Conservation (phyloP, 1,140 invertebrate genomes). For the Dreissena polymorpha region DNA sequence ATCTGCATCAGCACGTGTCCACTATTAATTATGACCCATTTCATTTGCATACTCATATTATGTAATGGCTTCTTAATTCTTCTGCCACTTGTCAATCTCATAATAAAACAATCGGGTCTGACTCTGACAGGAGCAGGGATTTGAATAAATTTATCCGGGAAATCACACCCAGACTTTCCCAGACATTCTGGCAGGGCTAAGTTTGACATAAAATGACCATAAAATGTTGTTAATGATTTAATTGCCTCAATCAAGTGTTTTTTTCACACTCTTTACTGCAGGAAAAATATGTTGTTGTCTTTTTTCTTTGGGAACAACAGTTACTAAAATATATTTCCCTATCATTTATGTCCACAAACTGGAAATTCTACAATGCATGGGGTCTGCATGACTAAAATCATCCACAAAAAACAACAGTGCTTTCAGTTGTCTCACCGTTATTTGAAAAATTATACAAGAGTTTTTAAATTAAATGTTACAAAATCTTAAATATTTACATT, state of each 20-base stretch:
- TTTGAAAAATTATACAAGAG: too few relatives aligned
- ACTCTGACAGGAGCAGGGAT: background rate
- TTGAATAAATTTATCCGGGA: background rate
- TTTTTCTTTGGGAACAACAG: too few relatives aligned
- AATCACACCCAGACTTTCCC: background rate
- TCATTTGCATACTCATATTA: constrained; percentile 3
- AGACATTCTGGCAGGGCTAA: background rate
- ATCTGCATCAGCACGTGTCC: background rate
- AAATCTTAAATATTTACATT: too few relatives aligned
- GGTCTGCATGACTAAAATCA: background rate
- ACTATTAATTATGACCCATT: background rate
- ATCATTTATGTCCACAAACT: too few relatives aligned
- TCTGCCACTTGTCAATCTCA: background rate
- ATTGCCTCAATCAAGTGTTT: too few relatives aligned
- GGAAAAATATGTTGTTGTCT: too few relatives aligned
- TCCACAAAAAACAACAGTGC: background rate
- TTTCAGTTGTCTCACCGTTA: too few relatives aligned
- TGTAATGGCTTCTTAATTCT: constrained; percentile 4
- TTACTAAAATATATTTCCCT: too few relatives aligned
- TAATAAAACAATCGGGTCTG: background rate
- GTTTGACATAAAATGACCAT: background rate
- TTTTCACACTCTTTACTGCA: too few relatives aligned
- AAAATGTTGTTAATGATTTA: background rate
- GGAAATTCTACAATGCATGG: too few relatives aligned
- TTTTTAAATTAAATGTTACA: too few relatives aligned